phyloP scores from a whole-genome alignment of 2,888 invertebrate genomes.

The Neoaliturus tenellus region DNA sequence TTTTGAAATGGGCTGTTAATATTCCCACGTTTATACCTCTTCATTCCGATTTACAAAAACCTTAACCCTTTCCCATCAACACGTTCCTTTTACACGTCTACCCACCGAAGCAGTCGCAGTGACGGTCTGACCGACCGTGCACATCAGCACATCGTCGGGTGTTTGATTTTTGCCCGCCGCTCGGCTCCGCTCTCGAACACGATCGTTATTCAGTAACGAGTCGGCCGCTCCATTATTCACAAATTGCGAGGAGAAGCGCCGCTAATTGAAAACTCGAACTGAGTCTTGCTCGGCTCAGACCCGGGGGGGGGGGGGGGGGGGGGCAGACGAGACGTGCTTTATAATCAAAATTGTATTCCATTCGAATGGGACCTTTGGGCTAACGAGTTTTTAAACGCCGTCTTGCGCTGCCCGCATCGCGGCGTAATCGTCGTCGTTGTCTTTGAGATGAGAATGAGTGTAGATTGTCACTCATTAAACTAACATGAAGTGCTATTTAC shows the following conservation, averaged over 20 bases:
- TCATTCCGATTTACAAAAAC: no score
- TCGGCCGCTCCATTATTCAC: constrained; percentile 44
- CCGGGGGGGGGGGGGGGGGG: not conserved
- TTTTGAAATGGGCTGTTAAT: no score
- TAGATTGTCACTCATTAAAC: no score
- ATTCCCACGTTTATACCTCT: no score
- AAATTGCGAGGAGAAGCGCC: constrained; percentile 31
- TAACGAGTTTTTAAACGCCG: constrained; percentile 1
- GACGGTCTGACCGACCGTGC: no score
- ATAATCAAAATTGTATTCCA: not conserved
- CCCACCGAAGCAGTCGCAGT: not conserved
- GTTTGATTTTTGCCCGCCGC: not conserved
- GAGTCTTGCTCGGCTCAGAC: not conserved
- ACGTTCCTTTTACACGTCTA: not conserved
- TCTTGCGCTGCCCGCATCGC: not conserved
- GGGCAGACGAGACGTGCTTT: no score
- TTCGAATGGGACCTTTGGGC: not conserved
- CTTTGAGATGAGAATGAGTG: no score
- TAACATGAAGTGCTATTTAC: no score
- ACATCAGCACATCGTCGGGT: not conserved
- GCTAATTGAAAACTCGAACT: constrained; percentile 45
- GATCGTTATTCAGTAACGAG: constrained; percentile 4
- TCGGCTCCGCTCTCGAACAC: not conserved
- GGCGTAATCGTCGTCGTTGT: no score
- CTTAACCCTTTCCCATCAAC: no score